Conservation (phyloP, 2,113 vertebrate species). For the Oreocharis arfaki region DNA sequence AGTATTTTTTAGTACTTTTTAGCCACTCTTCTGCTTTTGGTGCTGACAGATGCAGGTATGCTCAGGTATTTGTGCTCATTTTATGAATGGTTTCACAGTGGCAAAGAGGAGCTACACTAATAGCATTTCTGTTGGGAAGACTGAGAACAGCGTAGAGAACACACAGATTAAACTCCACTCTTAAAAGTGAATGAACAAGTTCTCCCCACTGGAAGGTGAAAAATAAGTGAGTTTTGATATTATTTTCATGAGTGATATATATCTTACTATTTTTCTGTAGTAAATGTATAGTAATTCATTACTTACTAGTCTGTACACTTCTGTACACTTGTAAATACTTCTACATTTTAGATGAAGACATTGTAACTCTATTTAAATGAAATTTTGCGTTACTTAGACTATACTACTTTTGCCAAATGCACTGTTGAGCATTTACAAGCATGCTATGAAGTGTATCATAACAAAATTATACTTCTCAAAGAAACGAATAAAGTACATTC, state of each 20-base stretch:
- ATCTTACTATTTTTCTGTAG: not conserved
- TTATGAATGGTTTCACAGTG: not conserved
- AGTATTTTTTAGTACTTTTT: not conserved
- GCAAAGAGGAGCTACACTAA: not conserved
- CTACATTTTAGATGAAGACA: not conserved
- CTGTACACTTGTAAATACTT: not conserved
- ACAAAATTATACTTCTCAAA: constrained; percentile 12
- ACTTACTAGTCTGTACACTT: not conserved
- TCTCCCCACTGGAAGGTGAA: not conserved
- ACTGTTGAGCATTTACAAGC: not conserved
- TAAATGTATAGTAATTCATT: not conserved
- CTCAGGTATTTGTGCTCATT: not conserved
- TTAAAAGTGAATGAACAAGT: not conserved
- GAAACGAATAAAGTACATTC: not conserved
- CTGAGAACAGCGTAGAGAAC: not conserved
- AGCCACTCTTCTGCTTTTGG: not conserved
- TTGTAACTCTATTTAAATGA: not conserved
- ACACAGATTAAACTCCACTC: not conserved
- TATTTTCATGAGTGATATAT: not conserved
- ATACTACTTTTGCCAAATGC: not conserved
- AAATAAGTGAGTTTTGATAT: not conserved
- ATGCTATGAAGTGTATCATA: not conserved
- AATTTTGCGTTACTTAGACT: not conserved
- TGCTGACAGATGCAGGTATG: not conserved
- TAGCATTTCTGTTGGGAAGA: not conserved